Evolutionary conservation across 2,113 vertebrate genomes (phyloP).

Genomic region (Myiozetetes cayanensis): DNA sequence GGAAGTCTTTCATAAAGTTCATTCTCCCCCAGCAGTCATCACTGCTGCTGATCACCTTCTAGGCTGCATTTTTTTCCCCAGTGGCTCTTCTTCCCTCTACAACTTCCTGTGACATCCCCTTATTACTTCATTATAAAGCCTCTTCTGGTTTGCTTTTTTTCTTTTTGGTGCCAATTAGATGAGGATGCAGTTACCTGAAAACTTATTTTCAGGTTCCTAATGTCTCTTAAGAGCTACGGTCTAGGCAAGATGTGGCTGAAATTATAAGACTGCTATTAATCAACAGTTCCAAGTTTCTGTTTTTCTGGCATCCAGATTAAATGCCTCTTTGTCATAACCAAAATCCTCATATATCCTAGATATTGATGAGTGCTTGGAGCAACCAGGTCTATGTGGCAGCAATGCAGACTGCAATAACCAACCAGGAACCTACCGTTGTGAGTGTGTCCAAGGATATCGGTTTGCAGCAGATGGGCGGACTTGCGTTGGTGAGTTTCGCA

Average conservation of each 20-base stretch:
- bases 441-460: conserved; percentile 86
- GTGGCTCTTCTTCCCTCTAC: not conserved
- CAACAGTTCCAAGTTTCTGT: not conserved
- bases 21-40: not conserved
- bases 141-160: not conserved
- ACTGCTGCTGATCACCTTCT: not conserved
- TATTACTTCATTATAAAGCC: not conserved
- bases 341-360: conserved; percentile 70
- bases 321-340: not conserved
- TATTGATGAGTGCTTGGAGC: conserved; percentile 86
- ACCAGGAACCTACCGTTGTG: conserved; percentile 91
- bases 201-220: not conserved
- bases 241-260: not conserved
- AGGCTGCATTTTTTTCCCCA: not conserved
- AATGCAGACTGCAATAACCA: conserved; percentile 88
- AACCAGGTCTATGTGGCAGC: conserved; percentile 77
- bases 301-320: not conserved
- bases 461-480: conserved; percentile 80
- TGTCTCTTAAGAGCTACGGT: not conserved
- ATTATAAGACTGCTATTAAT: not conserved
- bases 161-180: not conserved
- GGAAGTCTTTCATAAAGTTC: not conserved
- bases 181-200: not conserved
- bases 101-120: not conserved
- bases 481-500: conserved; percentile 82